Conservation (phyloP, 2,888 invertebrate species). For the Platerodrilus igneus region DNA sequence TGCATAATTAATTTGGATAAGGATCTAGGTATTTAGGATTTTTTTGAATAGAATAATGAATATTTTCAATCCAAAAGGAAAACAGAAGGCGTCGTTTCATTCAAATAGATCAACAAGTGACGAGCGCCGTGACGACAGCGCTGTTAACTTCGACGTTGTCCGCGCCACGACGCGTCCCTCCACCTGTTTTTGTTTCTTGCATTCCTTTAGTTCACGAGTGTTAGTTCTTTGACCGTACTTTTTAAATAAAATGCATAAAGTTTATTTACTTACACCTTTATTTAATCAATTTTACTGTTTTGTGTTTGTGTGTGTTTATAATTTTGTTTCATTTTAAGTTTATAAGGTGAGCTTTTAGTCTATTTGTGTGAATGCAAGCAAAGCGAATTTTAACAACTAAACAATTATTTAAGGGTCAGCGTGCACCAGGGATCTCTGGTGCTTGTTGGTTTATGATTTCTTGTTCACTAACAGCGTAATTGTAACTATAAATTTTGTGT, state of each 20-base stretch:
- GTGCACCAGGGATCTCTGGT: slow-evolving; percentile 39
- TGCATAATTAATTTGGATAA: no score
- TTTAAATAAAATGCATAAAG: slow-evolving; percentile 15
- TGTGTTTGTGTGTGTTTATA: slow-evolving; percentile 28
- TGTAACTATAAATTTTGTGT: no score
- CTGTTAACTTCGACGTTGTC: slow-evolving; percentile 49
- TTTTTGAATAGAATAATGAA: no score
- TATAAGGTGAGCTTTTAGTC: slow-evolving; percentile 36
- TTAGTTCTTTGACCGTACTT: slow-evolving; percentile 29
- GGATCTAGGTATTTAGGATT: no score
- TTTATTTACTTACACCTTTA: slow-evolving; percentile 12
- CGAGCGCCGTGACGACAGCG: slow-evolving; percentile 49
- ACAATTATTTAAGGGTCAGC: slow-evolving; percentile 34
- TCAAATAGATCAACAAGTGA: slow-evolving; percentile 39
- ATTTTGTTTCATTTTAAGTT: slow-evolving; percentile 33
- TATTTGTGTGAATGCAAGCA: no score
- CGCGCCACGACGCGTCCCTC: slow-evolving; percentile 48
- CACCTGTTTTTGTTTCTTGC: slow-evolving; percentile 42
- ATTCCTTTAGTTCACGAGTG: slow-evolving; percentile 38
- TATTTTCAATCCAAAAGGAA: not conserved
- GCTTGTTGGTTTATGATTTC: slow-evolving; percentile 8
- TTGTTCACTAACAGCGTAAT: no score
- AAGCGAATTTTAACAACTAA: no score
- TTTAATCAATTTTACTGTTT: slow-evolving; percentile 16
- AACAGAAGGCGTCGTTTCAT: slow-evolving; percentile 24